Evolutionary conservation across 2,888 invertebrate genomes (phyloP).

Genomic region (Julus scandinavius): DNA sequence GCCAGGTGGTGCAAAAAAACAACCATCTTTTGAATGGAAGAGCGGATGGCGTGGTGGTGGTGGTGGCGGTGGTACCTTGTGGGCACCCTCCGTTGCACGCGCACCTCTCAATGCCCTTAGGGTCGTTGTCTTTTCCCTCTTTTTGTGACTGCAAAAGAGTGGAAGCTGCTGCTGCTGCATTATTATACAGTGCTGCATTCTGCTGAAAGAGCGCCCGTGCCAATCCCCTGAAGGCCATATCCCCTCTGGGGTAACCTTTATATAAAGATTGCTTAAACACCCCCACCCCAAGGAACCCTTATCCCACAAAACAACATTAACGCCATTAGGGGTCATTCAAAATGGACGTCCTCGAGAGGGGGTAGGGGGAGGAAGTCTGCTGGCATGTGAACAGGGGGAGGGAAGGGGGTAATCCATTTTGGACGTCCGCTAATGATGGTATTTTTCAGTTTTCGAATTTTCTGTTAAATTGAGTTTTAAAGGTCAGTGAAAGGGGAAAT

Average conservation of each 20-base stretch:
- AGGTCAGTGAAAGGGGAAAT: too few species aligned
- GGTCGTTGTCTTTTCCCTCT: constrained; percentile 42
- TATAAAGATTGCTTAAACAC: not conserved
- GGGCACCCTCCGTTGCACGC: constrained; percentile 39
- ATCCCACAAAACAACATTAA: not conserved
- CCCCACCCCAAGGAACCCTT: not conserved
- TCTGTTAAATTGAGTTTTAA: too few species aligned
- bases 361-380: too few species aligned
- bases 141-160: constrained; percentile 26
- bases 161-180: constrained; percentile 44
- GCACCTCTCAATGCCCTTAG: constrained; percentile 44
- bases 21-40: constrained; percentile 1
- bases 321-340: not conserved
- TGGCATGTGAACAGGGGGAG: too few species aligned
- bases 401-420: too few species aligned
- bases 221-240: constrained; percentile 6
- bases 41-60: constrained; percentile 16
- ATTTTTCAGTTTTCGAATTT: too few species aligned
- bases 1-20: constrained; percentile 33
- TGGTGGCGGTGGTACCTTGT: constrained; percentile 25
- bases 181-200: constrained; percentile 1
- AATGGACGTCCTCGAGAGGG: too few species aligned
- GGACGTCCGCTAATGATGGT: too few species aligned
- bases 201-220: not conserved
- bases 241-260: not conserved